These are phyloP conservation scores for Syngnathus rostellatus DNA, from an alignment of 2,797 vertebrate genomes.

Conservation along the genomic window DNA sequence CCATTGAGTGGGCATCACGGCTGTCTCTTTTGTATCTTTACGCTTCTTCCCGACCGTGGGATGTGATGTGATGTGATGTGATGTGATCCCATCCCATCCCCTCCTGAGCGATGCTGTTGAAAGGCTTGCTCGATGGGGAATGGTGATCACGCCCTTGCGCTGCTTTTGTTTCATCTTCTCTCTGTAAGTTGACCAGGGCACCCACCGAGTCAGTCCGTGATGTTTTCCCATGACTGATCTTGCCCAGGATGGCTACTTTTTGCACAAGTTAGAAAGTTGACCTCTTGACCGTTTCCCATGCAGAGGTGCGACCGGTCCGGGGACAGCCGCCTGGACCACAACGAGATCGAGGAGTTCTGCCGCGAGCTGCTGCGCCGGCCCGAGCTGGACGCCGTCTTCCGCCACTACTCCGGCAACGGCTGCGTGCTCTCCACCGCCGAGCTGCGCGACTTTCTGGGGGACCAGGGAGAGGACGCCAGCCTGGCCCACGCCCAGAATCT, in stretches of 20 bases:
- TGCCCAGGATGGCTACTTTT: too few species aligned
- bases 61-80: constrained; percentile 22
- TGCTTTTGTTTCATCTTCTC: constrained; percentile 7
- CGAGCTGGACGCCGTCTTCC: constrained; percentile 84
- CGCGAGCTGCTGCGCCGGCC: constrained; percentile 81
- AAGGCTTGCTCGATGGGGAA: constrained; percentile 16
- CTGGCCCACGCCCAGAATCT: constrained; percentile 67
- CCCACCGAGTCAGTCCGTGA: neutral
- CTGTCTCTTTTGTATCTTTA: constrained; percentile 27
- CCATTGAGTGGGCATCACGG: constrained; percentile 25
- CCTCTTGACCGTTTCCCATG: too few species aligned
- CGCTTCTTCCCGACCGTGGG: constrained; percentile 12
- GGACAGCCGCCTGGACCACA: constrained; percentile 77
- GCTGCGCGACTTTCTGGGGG: constrained; percentile 84
- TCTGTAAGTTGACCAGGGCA: neutral
- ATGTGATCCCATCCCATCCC: neutral
- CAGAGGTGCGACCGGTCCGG: constrained; percentile 86
- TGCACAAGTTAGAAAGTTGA: neutral
- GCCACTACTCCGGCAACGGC: constrained; percentile 80
- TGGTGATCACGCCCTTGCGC: constrained; percentile 14
- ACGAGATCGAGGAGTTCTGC: constrained; percentile 89
- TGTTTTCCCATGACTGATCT: neutral
- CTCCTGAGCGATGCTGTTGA: constrained; percentile 17
- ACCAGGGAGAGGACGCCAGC: constrained; percentile 83
- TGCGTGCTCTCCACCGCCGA: constrained; percentile 77